A percentile compares a stretch with the other conserved stretches of the same genome.
phyloP scores from a whole-genome alignment of 1,140 invertebrate species.

The Physella acuta region DNA sequence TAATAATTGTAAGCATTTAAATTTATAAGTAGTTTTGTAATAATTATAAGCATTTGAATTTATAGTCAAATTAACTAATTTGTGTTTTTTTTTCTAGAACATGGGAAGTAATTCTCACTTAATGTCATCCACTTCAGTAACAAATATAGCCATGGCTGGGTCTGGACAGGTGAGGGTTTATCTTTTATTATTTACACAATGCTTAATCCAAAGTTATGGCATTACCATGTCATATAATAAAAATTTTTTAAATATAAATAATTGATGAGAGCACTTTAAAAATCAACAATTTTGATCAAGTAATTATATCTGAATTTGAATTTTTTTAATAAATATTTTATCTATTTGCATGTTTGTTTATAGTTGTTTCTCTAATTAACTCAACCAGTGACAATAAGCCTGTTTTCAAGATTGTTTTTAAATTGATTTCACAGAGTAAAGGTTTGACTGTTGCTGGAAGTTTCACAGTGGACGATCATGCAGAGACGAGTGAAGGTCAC shows the following conservation, averaged over 20 bases:
- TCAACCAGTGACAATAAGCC: no score
- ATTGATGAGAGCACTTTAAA: no score
- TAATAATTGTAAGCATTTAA: background rate
- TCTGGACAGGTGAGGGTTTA: constrained; percentile 21
- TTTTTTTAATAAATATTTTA: no score
- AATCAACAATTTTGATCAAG: no score
- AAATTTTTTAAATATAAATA: no score
- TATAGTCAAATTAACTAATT: background rate
- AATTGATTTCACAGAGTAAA: background rate
- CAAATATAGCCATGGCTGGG: constrained; percentile 28
- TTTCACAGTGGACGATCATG: background rate
- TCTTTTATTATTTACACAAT: no score
- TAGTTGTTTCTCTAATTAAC: no score
- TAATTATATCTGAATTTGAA: no score
- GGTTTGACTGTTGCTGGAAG: constrained; percentile 13
- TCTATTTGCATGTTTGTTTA: no score
- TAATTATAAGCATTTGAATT: background rate
- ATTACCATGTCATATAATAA: no score
- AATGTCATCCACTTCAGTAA: constrained; percentile 25
- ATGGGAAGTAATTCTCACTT: constrained; percentile 26
- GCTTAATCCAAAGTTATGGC: no score
- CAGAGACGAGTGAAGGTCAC: constrained; percentile 9
- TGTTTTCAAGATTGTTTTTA: background rate
- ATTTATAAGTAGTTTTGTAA: background rate
- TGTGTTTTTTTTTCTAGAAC: constrained; percentile 11